Conservation (phyloP, 2,113 vertebrate genomes). For the Alethe diademata region DNA sequence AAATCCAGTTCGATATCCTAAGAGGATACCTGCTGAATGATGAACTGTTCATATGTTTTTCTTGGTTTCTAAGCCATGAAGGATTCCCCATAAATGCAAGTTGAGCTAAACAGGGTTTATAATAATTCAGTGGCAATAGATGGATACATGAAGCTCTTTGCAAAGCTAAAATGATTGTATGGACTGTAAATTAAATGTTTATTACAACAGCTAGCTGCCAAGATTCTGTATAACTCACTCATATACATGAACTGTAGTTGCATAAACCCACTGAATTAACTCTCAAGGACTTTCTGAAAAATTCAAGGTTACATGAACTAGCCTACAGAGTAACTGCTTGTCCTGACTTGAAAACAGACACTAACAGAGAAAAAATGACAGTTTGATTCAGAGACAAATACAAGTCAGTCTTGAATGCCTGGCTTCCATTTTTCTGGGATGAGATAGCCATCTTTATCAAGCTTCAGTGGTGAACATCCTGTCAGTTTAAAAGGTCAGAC, state of each 20-base stretch:
- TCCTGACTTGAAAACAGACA: constrained; percentile 69
- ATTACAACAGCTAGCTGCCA: constrained; percentile 64
- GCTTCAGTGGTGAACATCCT: constrained; percentile 64
- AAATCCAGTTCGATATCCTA: background rate
- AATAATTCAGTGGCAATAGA: constrained; percentile 61
- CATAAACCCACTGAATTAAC: constrained; percentile 51
- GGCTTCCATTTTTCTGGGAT: constrained; percentile 67
- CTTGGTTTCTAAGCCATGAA: background rate
- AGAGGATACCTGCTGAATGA: background rate
- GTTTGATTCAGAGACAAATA: constrained; percentile 76
- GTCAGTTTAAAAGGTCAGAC: constrained; percentile 77
- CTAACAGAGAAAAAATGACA: constrained; percentile 72
- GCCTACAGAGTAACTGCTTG: constrained; percentile 70
- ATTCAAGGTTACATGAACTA: constrained; percentile 74
- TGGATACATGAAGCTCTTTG: constrained; percentile 46
- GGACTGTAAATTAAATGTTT: constrained; percentile 69
- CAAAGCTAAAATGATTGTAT: constrained; percentile 53
- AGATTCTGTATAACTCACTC: constrained; percentile 56
- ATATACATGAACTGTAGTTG: constrained; percentile 43
- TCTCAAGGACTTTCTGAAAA: constrained; percentile 75
- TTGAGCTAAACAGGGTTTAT: constrained; percentile 35
- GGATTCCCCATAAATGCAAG: background rate
- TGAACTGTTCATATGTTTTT: background rate
- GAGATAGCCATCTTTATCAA: constrained; percentile 75
- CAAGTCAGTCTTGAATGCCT: constrained; percentile 65